Conservation (phyloP, 2,797 vertebrate species). For the Gephyroberyx darwinii region DNA sequence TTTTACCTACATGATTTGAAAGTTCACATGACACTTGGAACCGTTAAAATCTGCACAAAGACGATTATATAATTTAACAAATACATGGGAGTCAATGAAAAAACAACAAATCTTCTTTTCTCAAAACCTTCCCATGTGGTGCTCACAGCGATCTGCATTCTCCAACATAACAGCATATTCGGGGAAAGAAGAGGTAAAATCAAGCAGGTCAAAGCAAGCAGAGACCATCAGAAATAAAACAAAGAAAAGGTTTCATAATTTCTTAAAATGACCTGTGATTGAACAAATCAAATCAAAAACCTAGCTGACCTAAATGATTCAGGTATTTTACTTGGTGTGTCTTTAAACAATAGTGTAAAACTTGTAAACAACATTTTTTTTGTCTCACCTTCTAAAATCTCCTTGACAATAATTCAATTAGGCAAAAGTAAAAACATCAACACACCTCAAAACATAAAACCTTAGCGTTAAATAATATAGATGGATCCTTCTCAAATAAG, state of each 20-base stretch:
- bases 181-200: background rate
- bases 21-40: too few relatives aligned
- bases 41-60: too few relatives aligned
- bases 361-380: conserved; percentile 20
- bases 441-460: conserved; percentile 22
- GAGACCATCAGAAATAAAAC: conserved; percentile 14
- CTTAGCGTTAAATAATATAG: conserved; percentile 34
- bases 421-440: conserved; percentile 31
- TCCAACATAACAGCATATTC: conserved; percentile 19
- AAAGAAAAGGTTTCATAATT: conserved; percentile 2
- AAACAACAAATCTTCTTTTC: background rate
- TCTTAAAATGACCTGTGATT: conserved; percentile 9
- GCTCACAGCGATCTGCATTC: background rate
- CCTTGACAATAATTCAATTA: conserved; percentile 25
- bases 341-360: conserved; percentile 16
- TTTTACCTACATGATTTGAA: conserved; percentile 16
- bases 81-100: too few relatives aligned
- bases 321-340: conserved; percentile 43
- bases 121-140: conserved; percentile 12
- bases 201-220: conserved; percentile 13
- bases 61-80: too few relatives aligned
- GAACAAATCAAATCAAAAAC: conserved; percentile 1
- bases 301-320: background rate
- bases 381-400: conserved; percentile 4
- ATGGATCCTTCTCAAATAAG: conserved; percentile 1